A percentile compares a stretch with the other conserved stretches of the same genome.
phyloP scores from a whole-genome alignment of 2,797 vertebrate genomes.

The Enteromius thamalakanensis region DNA sequence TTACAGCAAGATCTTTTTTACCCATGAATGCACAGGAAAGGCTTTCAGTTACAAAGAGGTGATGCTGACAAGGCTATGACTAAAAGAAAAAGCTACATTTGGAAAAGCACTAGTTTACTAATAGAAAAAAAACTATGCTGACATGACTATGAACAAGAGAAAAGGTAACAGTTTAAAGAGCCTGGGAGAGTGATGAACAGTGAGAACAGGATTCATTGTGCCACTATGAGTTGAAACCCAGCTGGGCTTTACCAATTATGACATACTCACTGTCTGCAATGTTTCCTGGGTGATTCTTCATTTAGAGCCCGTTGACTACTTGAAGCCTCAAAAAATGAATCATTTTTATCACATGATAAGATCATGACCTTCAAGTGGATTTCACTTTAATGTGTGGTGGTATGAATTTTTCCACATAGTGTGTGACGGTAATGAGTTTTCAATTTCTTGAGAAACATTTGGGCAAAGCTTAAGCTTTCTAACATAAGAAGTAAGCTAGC shows the following conservation, averaged over 20 bases:
- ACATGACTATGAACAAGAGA: neutral
- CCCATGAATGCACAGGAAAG: slow-evolving; percentile 11
- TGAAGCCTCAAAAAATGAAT: neutral
- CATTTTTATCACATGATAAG: neutral
- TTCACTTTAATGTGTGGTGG: neutral
- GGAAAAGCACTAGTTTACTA: neutral
- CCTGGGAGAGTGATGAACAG: slow-evolving; percentile 6
- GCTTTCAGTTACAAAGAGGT: slow-evolving; percentile 7
- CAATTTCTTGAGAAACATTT: neutral
- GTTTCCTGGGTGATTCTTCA: slow-evolving; percentile 21
- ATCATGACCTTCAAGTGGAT: neutral
- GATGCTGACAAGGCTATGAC: slow-evolving; percentile 15
- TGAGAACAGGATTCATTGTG: slow-evolving; percentile 5
- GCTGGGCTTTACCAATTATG: slow-evolving; percentile 23
- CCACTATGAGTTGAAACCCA: slow-evolving; percentile 4
- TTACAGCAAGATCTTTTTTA: slow-evolving; percentile 38
- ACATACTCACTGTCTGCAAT: slow-evolving; percentile 3
- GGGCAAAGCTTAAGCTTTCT: neutral
- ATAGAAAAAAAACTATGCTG: slow-evolving; percentile 17
- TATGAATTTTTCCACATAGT: neutral
- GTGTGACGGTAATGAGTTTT: neutral
- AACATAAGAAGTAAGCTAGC: neutral
- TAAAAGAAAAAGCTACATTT: slow-evolving; percentile 14
- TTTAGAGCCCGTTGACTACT: slow-evolving; percentile 4
- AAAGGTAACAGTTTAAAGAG: neutral